Evolutionary conservation across 2,888 invertebrate species (phyloP).

Genomic region (Heliconius ethilla): DNA sequence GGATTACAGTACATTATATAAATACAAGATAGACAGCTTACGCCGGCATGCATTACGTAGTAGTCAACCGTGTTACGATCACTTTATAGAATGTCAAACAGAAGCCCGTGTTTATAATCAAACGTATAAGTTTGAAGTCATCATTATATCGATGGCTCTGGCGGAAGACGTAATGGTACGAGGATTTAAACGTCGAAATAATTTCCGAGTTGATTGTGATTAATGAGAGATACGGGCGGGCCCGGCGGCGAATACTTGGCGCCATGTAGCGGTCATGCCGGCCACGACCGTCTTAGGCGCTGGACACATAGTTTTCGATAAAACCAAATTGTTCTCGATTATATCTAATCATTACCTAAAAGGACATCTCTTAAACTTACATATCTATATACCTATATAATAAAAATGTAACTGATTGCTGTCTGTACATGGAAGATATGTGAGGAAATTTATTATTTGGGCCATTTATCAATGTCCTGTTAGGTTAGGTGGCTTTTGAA

Average conservation of each 20-base stretch:
- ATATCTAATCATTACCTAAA: background rate
- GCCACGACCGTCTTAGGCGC: slow-evolving; percentile 33
- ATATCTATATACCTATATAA: too few species aligned
- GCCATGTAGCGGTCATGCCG: slow-evolving; percentile 42
- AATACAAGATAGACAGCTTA: background rate
- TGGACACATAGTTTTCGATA: slow-evolving; percentile 17
- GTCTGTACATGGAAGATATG: too few species aligned
- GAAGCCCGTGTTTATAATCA: slow-evolving; percentile 41
- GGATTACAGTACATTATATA: background rate
- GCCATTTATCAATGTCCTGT: too few species aligned
- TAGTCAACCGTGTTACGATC: background rate
- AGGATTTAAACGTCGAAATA: slow-evolving; percentile 77
- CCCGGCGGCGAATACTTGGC: slow-evolving; percentile 47
- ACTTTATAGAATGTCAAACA: slow-evolving; percentile 31
- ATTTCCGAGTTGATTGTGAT: slow-evolving; percentile 80
- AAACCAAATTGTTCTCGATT: slow-evolving; percentile 15
- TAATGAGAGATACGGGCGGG: slow-evolving; percentile 66
- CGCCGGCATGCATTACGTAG: background rate
- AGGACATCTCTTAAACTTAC: background rate
- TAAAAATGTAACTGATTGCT: too few species aligned
- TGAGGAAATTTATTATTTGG: too few species aligned
- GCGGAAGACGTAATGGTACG: slow-evolving; percentile 64
- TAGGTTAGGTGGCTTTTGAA: too few species aligned
- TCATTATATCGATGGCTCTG: slow-evolving; percentile 52
- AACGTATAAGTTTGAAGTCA: slow-evolving; percentile 39